Base-by-base conservation (phyloP, 1,140 invertebrate species). In the Mercenaria mercenaria region DNA sequence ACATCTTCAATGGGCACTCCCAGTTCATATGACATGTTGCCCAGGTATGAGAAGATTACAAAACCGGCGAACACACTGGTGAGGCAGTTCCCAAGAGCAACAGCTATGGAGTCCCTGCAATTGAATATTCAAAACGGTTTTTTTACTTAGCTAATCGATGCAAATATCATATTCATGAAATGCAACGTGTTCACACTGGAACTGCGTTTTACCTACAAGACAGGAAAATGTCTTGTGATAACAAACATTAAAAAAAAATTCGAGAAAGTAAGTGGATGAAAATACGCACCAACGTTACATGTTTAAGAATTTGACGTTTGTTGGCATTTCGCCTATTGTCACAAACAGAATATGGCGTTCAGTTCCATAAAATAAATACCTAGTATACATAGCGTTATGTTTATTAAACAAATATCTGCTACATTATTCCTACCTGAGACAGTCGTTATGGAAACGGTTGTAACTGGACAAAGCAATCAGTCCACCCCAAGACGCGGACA, bases 41-140 rank as follows among this genome's bases (percentile, higher is more conserved):
- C 98, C 59, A 95, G 90, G 90, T 99, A 98, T 0, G 98, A 99
- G 95, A 99, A 99, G 90, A 99, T 99, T 52, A 99, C 99, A 94
- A 99, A 99, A 10, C 99, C 99, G 0, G 99, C 98, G n/a, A 99
- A 96, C 95, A 99, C 99, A 96, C 98, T 99, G 0, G 99, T 99
- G 29, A 98, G 96, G 92, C 98, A 99, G 96, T 99, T 99, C 90
- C 99, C 98, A 88, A 97, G 98, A 88, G 98, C 98, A 0, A 99
- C 99, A 52, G 99, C 96, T 8, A 99, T 96, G 0, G 99, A 98
- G 96, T 99, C 99, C 88, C 98, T 97, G 95, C n/a, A n/a, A n/a
- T n/a, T n/a, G n/a, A n/a, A n/a, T n/a, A n/a, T n/a, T 97, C 97
- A 95, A 59, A 59, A 77, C 23, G 8, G 34, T 43, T 10, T 67